A percentile compares a stretch with the other conserved stretches of the same genome.
These are phyloP conservation scores for Desmodus rotundus DNA, from an alignment of 2,113 vertebrate species.

Conservation along the genomic window DNA sequence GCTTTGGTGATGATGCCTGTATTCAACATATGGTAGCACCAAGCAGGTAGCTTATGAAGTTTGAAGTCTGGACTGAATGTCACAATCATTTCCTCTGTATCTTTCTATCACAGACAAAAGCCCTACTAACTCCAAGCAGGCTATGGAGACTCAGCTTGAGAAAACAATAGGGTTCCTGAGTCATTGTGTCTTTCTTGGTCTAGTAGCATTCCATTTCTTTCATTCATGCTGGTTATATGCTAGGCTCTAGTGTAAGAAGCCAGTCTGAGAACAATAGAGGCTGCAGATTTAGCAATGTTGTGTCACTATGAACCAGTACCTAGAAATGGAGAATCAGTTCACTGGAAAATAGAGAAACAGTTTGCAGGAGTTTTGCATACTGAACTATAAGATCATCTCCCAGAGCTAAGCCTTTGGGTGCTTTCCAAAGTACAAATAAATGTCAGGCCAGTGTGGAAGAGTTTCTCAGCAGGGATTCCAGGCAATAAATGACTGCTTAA, in stretches of 20 bases:
- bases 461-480: background rate
- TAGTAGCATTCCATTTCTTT: background rate
- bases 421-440: constrained; percentile 51
- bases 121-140: background rate
- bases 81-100: background rate
- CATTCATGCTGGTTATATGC: background rate
- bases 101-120: background rate
- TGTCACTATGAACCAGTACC: background rate
- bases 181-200: background rate
- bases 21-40: background rate
- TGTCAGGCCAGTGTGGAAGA: background rate
- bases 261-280: background rate
- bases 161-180: background rate
- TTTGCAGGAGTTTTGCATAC: background rate
- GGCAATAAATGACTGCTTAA: constrained; percentile 20
- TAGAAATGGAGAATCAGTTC: background rate
- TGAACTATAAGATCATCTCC: constrained; percentile 2
- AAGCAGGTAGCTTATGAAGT: background rate
- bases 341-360: constrained; percentile 26
- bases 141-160: background rate
- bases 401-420: constrained; percentile 6
- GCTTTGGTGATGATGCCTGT: background rate
- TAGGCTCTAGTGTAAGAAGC: background rate
- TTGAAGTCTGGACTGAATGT: background rate
- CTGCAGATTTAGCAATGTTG: background rate